phyloP scores from a whole-genome alignment of 1,140 invertebrate genomes.

The Trypoxylus dichotomus region DNA sequence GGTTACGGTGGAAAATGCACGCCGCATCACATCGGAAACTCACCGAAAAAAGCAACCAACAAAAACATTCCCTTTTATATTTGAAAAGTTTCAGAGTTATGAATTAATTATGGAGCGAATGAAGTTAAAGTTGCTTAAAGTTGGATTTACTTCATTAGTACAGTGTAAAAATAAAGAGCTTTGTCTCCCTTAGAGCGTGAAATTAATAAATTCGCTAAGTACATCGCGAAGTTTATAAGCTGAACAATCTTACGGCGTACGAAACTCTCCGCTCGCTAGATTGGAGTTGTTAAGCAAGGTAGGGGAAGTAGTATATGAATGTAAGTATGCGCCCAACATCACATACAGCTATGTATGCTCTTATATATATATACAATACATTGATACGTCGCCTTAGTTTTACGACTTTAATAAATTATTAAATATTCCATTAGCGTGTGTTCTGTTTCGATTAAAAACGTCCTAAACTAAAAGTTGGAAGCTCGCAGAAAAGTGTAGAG shows the following conservation, averaged over 20 bases:
- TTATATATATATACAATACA: background rate
- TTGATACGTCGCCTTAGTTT: background rate
- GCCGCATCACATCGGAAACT: background rate
- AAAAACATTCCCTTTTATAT: slow-evolving; percentile 14
- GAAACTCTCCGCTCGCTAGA: background rate
- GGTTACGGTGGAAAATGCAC: background rate
- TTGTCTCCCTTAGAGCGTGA: slow-evolving; percentile 35
- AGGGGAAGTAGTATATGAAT: background rate
- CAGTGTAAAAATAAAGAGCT: slow-evolving; percentile 30
- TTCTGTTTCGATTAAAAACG: no score
- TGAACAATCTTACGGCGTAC: slow-evolving; percentile 35
- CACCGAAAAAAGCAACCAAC: background rate
- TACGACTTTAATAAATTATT: background rate
- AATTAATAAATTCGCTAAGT: slow-evolving; percentile 39
- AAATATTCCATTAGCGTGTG: slow-evolving; percentile 1
- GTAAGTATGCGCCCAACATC: background rate
- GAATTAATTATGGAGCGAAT: slow-evolving; percentile 25
- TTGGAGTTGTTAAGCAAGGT: background rate
- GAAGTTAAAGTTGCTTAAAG: slow-evolving; percentile 22
- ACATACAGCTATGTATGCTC: no score
- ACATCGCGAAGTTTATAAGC: slow-evolving; percentile 37
- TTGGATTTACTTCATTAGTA: slow-evolving; percentile 27
- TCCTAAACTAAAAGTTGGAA: no score
- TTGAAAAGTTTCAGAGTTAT: slow-evolving; percentile 27
- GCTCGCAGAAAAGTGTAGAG: no score